Percentiles rank a stretch among this genome's conserved stretches.
These are phyloP conservation scores for Limonius californicus DNA, from an alignment of 1,140 invertebrate species.

Conservation along the genomic window DNA sequence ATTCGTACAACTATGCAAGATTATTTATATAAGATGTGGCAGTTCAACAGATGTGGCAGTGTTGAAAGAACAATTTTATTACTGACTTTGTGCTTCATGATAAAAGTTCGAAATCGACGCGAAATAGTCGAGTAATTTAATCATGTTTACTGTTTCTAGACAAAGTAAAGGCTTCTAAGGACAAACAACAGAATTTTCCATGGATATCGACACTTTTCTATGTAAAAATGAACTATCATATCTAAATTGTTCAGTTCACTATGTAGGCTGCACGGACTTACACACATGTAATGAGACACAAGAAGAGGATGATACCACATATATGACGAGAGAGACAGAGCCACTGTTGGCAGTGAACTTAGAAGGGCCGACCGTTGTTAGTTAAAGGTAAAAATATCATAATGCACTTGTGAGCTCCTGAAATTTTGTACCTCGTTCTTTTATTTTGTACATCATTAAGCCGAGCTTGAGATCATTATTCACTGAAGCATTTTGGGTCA, in stretches of 20 bases:
- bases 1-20: not conserved
- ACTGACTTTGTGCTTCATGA: not conserved
- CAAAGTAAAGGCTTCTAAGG: too few relatives aligned
- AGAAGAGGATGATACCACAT: slow-evolving; percentile 26
- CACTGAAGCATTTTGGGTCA: not conserved
- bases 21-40: slow-evolving; percentile 25
- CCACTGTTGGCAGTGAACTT: slow-evolving; percentile 43
- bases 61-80: slow-evolving; percentile 26
- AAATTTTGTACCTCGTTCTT: slow-evolving; percentile 41
- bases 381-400: slow-evolving; percentile 11
- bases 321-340: slow-evolving; percentile 42
- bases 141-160: too few relatives aligned
- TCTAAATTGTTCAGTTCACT: not conserved
- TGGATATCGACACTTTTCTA: too few relatives aligned
- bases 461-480: not conserved
- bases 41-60: slow-evolving; percentile 45
- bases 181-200: too few relatives aligned
- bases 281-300: slow-evolving; percentile 14
- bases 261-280: not conserved
- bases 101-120: too few relatives aligned
- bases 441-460: slow-evolving; percentile 36
- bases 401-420: slow-evolving; percentile 33
- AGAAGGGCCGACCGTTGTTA: slow-evolving; percentile 21
- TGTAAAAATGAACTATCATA: not conserved
- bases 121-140: too few relatives aligned